A percentile compares a stretch with the other conserved stretches of the same genome.
These are phyloP conservation scores for Blennius ocellaris DNA, from an alignment of 2,113 vertebrate genomes.

Conservation along the genomic window DNA sequence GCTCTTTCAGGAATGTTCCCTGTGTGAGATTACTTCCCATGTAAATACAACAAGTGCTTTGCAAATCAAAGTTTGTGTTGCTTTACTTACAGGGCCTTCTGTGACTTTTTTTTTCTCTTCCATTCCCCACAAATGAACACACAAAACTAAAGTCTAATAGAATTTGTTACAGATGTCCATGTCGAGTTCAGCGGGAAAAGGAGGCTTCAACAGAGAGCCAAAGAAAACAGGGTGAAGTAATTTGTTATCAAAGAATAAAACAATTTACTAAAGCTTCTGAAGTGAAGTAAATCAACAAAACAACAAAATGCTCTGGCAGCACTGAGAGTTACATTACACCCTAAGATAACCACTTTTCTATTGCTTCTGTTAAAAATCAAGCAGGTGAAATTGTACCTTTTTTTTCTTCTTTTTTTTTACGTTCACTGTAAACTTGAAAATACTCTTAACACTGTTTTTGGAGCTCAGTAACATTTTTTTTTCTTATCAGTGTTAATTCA, in stretches of 20 bases:
- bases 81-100: too few species aligned
- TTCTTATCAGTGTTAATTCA: neutral
- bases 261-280: constrained; percentile 13
- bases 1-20: constrained; percentile 38
- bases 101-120: too few species aligned
- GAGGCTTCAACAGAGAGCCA: neutral
- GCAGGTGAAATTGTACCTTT: too few species aligned
- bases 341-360: neutral
- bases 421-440: neutral
- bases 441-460: neutral
- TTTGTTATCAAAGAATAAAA: neutral
- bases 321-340: neutral
- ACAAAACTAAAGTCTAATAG: constrained; percentile 4
- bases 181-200: neutral
- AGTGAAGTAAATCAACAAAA: neutral
- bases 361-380: neutral
- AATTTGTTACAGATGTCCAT: neutral
- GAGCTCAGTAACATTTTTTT: neutral
- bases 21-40: constrained; percentile 30
- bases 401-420: too few species aligned
- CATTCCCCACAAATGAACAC: neutral
- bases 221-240: neutral
- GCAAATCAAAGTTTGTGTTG: constrained; percentile 1
- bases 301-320: neutral
- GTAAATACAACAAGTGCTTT: constrained; percentile 34